A percentile compares a stretch with the other conserved stretches of the same genome.
Conservation (phyloP, 2,888 invertebrate species). For the Apamea epomidion region DNA sequence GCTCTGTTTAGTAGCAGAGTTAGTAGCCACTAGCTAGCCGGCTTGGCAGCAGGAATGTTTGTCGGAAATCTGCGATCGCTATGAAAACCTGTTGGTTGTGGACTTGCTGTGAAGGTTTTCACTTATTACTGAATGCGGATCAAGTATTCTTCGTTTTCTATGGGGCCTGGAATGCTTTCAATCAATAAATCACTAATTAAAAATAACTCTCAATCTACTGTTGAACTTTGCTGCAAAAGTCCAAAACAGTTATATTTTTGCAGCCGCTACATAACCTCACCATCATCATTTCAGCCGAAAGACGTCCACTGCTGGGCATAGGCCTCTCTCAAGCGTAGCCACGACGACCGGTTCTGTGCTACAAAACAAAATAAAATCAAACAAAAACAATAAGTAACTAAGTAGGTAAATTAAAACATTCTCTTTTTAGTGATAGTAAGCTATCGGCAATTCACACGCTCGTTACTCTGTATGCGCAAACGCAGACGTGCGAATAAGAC, state of each 20-base stretch:
- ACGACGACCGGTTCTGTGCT: neutral
- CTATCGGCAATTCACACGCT: conserved; percentile 58
- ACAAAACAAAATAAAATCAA: neutral
- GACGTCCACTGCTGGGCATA: neutral
- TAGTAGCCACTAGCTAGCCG: conserved; percentile 19
- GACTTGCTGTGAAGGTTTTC: conserved; percentile 30
- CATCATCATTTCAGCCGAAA: neutral
- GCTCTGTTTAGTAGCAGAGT: conserved; percentile 49
- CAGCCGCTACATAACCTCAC: too few species aligned
- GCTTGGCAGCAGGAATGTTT: conserved; percentile 38
- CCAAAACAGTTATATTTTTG: too few species aligned
- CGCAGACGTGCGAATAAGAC: conserved; percentile 67
- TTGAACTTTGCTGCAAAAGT: neutral
- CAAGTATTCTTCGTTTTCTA: neutral
- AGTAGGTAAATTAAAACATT: conserved; percentile 38
- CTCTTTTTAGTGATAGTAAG: conserved; percentile 54
- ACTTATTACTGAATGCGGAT: conserved; percentile 25
- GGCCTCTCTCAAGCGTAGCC: neutral
- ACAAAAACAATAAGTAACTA: too few species aligned
- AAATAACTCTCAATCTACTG: neutral
- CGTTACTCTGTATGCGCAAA: conserved; percentile 54
- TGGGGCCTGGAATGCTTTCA: neutral
- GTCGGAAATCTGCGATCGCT: conserved; percentile 40
- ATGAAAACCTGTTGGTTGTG: conserved; percentile 40
- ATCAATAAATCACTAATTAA: neutral